Evolutionary conservation across 2,113 vertebrate genomes (phyloP), one percentile per base, ranked within the genome.

Genomic region (Microtus pennsylvanicus): DNA sequence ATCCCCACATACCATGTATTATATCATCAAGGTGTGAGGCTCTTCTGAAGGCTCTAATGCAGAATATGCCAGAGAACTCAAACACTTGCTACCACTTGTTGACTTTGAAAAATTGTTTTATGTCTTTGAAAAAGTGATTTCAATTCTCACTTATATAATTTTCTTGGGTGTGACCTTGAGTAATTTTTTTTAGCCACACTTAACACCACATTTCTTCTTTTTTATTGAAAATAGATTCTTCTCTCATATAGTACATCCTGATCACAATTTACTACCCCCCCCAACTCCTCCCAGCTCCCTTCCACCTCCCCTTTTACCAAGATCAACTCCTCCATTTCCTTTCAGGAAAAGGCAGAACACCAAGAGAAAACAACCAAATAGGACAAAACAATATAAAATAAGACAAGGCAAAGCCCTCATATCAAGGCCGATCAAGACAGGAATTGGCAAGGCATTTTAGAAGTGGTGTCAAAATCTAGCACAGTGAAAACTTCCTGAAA

Each of bases 31-130:
- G n/a, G n/a, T 26, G 4, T 38, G 14, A 81, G 45, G 70, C 38
- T 80, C 24, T 63, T 77, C 3, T 85, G 82, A 93, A 94, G 5
- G 4, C 13, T 4, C 70, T 89, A 72, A 69, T 4, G 82, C 9
- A 70, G 82, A 65, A 92, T 38, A 65, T 82, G 14, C 22, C 70
- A 35, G 90, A 77, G 38, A 50, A 26, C 81, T 10, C 69, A n/a
- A 91, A 72, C 67, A 91, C 83, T 55, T 85, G 7, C 78, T 76
- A 96, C 7, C 17, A n/a, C 14, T 72, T 72, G 35, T 93, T n/a
- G 77, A 52, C 26, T 72, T 19, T n/a, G n/a, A 65, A 28, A 63
- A 65, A 87, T 77, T 86, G 75, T 92, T 77, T 90, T 87, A 87
- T 42, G 42, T 42, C 42, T 42, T 42, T 42, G 42, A 42, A 42